Percentiles rank a stretch among this genome's conserved stretches.
These are phyloP conservation scores for Drosophila greeni DNA, from an alignment of 2,888 invertebrate genomes.

Conservation along the genomic window DNA sequence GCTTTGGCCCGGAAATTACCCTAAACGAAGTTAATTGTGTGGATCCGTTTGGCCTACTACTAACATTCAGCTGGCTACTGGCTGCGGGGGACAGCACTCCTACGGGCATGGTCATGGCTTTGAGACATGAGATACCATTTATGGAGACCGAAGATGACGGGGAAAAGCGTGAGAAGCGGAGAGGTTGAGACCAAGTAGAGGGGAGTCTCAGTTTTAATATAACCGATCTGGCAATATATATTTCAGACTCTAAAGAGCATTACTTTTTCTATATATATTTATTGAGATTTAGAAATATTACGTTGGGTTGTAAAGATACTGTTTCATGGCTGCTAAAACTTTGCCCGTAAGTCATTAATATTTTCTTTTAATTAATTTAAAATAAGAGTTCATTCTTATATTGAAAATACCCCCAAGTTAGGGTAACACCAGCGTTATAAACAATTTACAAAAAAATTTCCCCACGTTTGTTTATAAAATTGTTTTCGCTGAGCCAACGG, in stretches of 20 bases:
- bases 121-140: slow-evolving; percentile 34
- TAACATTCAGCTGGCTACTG: slow-evolving; percentile 4
- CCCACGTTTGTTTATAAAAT: slow-evolving; percentile 25
- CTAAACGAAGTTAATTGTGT: slow-evolving; percentile 59
- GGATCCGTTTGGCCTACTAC: slow-evolving; percentile 62
- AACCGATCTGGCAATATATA: neutral
- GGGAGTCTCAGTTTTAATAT: neutral
- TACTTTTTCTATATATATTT: neutral
- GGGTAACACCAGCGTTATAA: neutral
- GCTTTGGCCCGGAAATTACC: slow-evolving; percentile 37
- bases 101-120: slow-evolving; percentile 23
- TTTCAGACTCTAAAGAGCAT: neutral
- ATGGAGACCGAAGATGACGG: neutral
- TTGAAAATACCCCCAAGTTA: neutral
- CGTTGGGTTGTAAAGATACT: neutral
- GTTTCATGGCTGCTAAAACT: neutral
- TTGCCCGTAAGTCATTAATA: neutral
- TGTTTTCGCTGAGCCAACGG: slow-evolving; percentile 29
- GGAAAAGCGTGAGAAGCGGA: slow-evolving; percentile 9
- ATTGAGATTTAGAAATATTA: neutral
- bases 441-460: slow-evolving; percentile 4
- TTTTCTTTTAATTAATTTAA: neutral
- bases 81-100: slow-evolving; percentile 21
- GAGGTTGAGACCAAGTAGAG: neutral
- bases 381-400: neutral